Evolutionary conservation across 1,140 invertebrate species (phyloP).

Genomic region (Chironomus striatipennis): DNA sequence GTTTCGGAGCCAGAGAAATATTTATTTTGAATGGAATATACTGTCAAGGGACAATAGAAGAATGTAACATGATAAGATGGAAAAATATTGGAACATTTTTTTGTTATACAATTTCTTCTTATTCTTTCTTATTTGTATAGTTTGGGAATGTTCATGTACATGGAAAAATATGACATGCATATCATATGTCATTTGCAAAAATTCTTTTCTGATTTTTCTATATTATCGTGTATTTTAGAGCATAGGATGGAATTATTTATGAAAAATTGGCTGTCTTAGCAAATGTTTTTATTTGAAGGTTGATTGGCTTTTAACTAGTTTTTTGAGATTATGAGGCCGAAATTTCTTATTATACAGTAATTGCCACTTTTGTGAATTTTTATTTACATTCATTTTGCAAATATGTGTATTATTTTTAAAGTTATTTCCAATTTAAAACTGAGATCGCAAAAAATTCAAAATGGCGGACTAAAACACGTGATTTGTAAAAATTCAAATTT

Average conservation of each 20-base stretch:
- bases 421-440: no score
- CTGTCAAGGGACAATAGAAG: conserved; percentile 1
- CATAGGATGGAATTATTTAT: not conserved
- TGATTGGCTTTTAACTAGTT: no score
- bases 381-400: no score
- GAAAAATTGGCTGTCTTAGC: no score
- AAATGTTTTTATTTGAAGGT: no score
- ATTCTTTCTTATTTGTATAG: not conserved
- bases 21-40: not conserved
- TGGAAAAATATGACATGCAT: conserved; percentile 5
- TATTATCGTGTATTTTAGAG: not conserved
- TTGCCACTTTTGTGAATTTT: no score
- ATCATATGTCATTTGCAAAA: conserved; percentile 14
- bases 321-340: no score
- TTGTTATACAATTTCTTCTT: not conserved
- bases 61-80: conserved; percentile 13
- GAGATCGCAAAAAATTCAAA: no score
- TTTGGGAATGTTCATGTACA: not conserved
- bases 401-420: no score
- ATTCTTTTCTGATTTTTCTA: not conserved
- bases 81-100: not conserved
- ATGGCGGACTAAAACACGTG: no score
- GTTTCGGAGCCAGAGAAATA: not conserved
- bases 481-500: no score
- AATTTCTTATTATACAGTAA: no score